These are phyloP conservation scores for Hoplodrina ambigua DNA, from an alignment of 2,888 invertebrate species.

Conservation along the genomic window DNA sequence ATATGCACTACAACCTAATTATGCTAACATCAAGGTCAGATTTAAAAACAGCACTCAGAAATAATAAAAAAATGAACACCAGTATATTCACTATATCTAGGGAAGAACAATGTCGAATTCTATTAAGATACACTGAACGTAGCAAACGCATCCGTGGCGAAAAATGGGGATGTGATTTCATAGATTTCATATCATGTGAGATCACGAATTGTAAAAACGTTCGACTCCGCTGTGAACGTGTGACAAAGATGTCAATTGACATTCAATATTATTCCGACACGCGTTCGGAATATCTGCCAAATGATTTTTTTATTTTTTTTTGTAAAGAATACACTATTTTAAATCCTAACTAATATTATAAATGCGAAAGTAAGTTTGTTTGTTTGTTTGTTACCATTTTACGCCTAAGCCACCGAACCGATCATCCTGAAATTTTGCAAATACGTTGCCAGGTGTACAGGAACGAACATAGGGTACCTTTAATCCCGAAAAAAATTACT, in stretches of 20 bases:
- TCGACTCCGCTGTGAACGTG: conserved; percentile 28
- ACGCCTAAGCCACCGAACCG: too few species aligned
- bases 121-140: neutral
- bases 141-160: neutral
- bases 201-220: conserved; percentile 49
- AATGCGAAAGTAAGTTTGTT: too few species aligned
- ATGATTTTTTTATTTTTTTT: conserved; percentile 17
- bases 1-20: neutral
- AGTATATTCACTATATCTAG: neutral
- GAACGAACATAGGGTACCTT: too few species aligned
- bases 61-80: neutral
- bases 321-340: neutral
- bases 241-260: conserved; percentile 44
- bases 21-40: neutral
- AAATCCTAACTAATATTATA: too few species aligned
- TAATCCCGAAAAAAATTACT: too few species aligned
- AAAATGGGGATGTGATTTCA: conserved; percentile 26
- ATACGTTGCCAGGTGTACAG: too few species aligned
- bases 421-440: too few species aligned
- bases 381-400: too few species aligned
- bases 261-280: conserved; percentile 26
- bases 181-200: conserved; percentile 14
- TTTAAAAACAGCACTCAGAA: neutral
- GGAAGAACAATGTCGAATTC: neutral
- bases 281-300: conserved; percentile 19